These are phyloP conservation scores for Drosophila bunnanda DNA, from an alignment of 2,888 invertebrate genomes.

Conservation along the genomic window DNA sequence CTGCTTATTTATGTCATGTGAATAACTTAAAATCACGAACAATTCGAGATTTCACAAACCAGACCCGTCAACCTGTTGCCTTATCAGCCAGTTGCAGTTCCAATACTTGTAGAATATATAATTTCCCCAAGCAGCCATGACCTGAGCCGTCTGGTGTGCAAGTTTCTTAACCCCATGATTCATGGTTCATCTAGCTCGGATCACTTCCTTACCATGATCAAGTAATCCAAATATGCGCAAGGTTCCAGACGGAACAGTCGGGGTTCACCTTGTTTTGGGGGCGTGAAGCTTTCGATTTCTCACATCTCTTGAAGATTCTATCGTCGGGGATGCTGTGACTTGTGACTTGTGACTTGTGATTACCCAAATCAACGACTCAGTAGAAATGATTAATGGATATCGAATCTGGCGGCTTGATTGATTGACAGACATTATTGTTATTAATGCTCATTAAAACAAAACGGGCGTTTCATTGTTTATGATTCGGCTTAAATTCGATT, in stretches of 20 bases:
- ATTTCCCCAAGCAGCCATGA: constrained; percentile 11
- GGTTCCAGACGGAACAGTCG: constrained; percentile 4
- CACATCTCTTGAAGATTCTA: constrained; percentile 27
- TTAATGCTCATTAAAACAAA: constrained; percentile 63
- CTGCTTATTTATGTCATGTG: constrained; percentile 38
- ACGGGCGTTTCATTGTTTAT: constrained; percentile 64
- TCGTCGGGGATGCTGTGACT: constrained; percentile 25
- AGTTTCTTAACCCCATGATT: constrained; percentile 35
- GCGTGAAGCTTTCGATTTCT: constrained; percentile 52
- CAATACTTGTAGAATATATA: constrained; percentile 17
- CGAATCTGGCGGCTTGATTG: constrained; percentile 55
- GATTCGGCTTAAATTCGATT: constrained; percentile 66
- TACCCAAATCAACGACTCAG: constrained; percentile 23
- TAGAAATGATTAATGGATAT: constrained; percentile 42
- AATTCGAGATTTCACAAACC: constrained; percentile 23
- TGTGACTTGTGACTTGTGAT: constrained; percentile 47
- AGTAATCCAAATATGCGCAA: constrained; percentile 42
- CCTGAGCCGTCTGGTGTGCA: constrained; percentile 3
- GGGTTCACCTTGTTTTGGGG: constrained; percentile 36
- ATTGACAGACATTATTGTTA: constrained; percentile 55
- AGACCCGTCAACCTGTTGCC: constrained; percentile 37
- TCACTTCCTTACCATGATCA: constrained; percentile 41
- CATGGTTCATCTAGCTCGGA: neutral
- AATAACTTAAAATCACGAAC: constrained; percentile 40
- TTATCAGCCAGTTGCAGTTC: constrained; percentile 42